Evolutionary conservation across 2,888 invertebrate species (phyloP).

Genomic region (Tuberolachnus salignus): DNA sequence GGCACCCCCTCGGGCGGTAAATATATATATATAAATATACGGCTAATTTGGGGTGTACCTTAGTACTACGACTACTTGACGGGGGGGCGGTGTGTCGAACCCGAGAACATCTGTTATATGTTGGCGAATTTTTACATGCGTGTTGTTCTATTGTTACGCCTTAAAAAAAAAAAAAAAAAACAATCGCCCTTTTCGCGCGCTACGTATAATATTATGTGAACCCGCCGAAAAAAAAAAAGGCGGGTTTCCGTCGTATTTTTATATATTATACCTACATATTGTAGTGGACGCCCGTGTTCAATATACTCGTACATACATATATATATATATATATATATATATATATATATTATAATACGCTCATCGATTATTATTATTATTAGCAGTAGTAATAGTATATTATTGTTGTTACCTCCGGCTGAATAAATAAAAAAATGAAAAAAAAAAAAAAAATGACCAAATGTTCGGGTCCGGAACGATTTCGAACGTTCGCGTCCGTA

Average conservation of each 20-base stretch:
- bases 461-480: neutral
- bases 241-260: conserved; percentile 3
- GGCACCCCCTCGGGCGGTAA: conserved; percentile 2
- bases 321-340: too few relatives aligned
- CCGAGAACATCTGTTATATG: conserved; percentile 43
- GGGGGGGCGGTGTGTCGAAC: conserved; percentile 46
- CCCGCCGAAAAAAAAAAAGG: conserved; percentile 23
- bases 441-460: neutral
- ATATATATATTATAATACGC: too few relatives aligned
- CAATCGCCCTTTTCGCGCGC: neutral
- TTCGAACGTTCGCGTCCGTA: too few relatives aligned
- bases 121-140: conserved; percentile 1
- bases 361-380: too few relatives aligned
- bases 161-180: neutral
- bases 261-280: too few relatives aligned
- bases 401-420: conserved; percentile 21
- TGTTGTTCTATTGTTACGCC: conserved; percentile 1
- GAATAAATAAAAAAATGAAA: neutral
- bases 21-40: conserved; percentile 4
- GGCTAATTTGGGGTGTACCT: conserved; percentile 52
- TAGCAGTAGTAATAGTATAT: neutral
- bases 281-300: conserved; percentile 7
- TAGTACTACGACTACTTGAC: conserved; percentile 47
- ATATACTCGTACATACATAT: too few relatives aligned
- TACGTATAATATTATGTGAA: neutral